Evolutionary conservation across 1,140 invertebrate genomes (phyloP), one percentile per base, ranked within the genome.

Genomic region (Penaeus indicus): DNA sequence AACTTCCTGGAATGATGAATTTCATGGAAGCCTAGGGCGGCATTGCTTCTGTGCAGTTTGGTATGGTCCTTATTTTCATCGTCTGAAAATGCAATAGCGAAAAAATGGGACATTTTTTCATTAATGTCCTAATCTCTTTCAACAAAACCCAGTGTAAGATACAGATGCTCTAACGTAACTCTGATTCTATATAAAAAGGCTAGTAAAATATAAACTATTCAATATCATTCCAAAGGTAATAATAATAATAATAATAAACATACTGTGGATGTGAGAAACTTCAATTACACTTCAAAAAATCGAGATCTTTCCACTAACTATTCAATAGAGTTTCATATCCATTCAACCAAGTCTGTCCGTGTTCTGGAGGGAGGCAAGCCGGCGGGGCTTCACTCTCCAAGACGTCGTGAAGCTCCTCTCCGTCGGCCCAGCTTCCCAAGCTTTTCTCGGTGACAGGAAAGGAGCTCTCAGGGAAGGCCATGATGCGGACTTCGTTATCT

Each of bases 401-500:
- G 93, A 95, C 72, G 92, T 96, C 79, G 93, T 93, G n/a, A 93
- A 94, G n/a, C 93, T 95, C 54, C 92, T 96, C 92, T 94, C 94
- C 90, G 91, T 92, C 61, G 94, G 93, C 25, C 95, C 96, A 2
- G 95, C 96, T 1, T 92, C 93, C 75, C 92, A 96, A 2, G 95
- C 94, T 84, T 94, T 95, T 18, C 92, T 96, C 16, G 92, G 94
- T 38, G 85, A 93, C 18, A 91, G 93, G 7, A 96, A 96, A 92
- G 95, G 95, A 0, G 92, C 93, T 67, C 92, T 96, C 13, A 92
- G 92, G 69, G 92, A 93, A 25, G 95, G 95, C n/a, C 94, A 94
- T 90, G 95, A 96, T 91, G 96, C 95, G 0, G 96, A 96, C 92
- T 94, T 96, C 84, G 95, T 96, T 62, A 94, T 96, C 54, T 96